Conservation (phyloP, 2,888 invertebrate genomes). For the Polydrusus cervinus region DNA sequence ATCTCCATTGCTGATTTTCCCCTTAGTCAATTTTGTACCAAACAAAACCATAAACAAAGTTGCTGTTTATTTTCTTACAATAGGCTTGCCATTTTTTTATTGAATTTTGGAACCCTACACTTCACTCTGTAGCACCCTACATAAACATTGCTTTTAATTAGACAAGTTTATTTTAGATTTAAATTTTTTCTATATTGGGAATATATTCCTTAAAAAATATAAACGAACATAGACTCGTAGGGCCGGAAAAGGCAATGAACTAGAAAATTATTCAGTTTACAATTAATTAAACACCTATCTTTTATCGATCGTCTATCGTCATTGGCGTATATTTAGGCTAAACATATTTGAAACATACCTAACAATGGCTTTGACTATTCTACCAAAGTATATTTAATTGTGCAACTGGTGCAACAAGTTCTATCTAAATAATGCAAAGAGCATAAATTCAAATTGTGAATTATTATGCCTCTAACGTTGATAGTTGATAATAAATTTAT, state of each 20-base stretch:
- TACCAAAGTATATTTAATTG: conserved; percentile 23
- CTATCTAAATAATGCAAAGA: too few species aligned
- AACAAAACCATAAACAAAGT: too few species aligned
- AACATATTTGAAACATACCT: background rate
- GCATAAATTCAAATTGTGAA: too few species aligned
- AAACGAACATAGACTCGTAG: background rate
- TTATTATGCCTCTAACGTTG: too few species aligned
- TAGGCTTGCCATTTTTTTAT: too few species aligned
- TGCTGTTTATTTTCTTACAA: too few species aligned
- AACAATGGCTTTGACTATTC: conserved; percentile 36
- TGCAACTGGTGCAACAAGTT: background rate
- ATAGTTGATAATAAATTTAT: too few species aligned
- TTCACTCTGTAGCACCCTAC: too few species aligned
- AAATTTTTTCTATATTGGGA: background rate
- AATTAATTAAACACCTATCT: conserved; percentile 42
- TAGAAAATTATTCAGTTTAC: conserved; percentile 33
- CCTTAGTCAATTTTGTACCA: too few species aligned
- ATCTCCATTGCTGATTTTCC: too few species aligned
- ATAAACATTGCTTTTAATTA: background rate
- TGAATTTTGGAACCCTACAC: too few species aligned
- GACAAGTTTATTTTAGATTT: background rate
- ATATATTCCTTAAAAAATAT: conserved; percentile 3
- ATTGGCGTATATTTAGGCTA: background rate
- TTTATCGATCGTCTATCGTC: conserved; percentile 34
- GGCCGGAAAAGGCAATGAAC: conserved; percentile 28